Base-by-base conservation (phyloP, 2,113 vertebrate genomes). In the Petromus typicus region DNA sequence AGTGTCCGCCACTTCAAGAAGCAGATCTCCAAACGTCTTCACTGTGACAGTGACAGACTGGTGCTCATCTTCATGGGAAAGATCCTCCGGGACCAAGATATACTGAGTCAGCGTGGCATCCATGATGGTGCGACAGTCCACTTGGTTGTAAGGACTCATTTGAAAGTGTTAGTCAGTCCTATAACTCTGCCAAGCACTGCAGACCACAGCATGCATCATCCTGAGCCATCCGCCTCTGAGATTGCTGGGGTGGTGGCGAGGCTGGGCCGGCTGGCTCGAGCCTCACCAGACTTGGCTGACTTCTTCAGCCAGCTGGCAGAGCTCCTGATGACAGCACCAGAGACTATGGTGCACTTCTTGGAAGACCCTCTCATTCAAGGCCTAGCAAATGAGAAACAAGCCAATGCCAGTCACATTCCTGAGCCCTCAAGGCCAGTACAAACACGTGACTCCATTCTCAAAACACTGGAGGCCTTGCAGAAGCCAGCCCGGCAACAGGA, bases 61-160 rank as follows among this genome's bases (percentile, higher is more conserved):
- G 95, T 97, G 14, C 97, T 97, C 78, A 97, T 98, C 94, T 97
- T 96, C 88, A 93, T 88, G 4, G 95, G 97, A 73, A 97, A 98
- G 90, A 96, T 98, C 82, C 97, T 98, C 17, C 81, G 78, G 13
- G 97, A 98, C 79, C 97, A 97, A 94, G 97, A 98, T 57, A 93
- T 93, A 22, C 48, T 98, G 78, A 96, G 92, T 51, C 96, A 97
- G 79, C 76, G 90, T 32, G 97, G 97, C 2, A 86, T 98, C 81
- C 78, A 79, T 14, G 97, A 98, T 54, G 97, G 96, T n/a, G 93
- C 87, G 9, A 94, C 14, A 0, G 95, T 98, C 10, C 93, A 98
- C 63, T 80, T 96, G 82, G 95, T 98, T 82, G 93, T 98, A 22
- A 95, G 96, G 61, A 93, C 69, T 59, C 93, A 0, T 76, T 63